Evolutionary conservation across 2,797 vertebrate species (phyloP).

Genomic region (Phrynocephalus vlangalii): DNA sequence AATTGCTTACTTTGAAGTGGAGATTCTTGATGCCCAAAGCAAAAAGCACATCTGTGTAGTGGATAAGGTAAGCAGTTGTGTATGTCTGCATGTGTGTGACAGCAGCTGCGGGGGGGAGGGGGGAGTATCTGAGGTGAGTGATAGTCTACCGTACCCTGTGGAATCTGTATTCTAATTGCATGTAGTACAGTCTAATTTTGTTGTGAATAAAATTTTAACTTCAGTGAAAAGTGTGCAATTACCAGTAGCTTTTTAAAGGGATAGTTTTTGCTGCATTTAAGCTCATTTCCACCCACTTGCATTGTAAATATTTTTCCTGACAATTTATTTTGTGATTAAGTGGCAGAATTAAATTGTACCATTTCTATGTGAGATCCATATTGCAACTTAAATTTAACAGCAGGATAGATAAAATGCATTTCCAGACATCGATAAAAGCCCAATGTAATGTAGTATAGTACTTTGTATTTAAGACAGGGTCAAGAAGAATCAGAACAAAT

Average conservation of each 20-base stretch:
- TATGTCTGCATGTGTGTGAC: neutral
- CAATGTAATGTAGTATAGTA: neutral
- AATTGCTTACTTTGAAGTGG: slow-evolving; percentile 79
- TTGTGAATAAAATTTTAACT: neutral
- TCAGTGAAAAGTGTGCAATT: neutral
- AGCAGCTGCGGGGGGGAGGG: too few relatives aligned
- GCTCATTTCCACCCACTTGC: neutral
- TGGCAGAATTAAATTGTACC: neutral
- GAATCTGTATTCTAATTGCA: accelerated
- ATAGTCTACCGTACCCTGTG: neutral
- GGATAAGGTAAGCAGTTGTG: slow-evolving; percentile 77
- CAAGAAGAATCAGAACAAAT: neutral
- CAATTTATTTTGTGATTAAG: slow-evolving; percentile 18
- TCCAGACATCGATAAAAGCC: neutral
- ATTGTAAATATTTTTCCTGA: neutral
- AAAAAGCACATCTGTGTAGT: slow-evolving; percentile 82
- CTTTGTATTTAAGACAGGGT: neutral
- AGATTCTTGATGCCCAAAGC: slow-evolving; percentile 81
- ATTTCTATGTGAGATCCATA: slow-evolving; percentile 11
- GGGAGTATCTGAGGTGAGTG: neutral
- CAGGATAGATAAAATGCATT: neutral
- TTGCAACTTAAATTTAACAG: neutral
- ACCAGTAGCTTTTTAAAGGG: neutral
- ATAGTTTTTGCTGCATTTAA: neutral
- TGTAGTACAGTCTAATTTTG: neutral